These are phyloP conservation scores for Hirudinaria manillensis DNA, from an alignment of 2,888 invertebrate genomes.

Conservation along the genomic window DNA sequence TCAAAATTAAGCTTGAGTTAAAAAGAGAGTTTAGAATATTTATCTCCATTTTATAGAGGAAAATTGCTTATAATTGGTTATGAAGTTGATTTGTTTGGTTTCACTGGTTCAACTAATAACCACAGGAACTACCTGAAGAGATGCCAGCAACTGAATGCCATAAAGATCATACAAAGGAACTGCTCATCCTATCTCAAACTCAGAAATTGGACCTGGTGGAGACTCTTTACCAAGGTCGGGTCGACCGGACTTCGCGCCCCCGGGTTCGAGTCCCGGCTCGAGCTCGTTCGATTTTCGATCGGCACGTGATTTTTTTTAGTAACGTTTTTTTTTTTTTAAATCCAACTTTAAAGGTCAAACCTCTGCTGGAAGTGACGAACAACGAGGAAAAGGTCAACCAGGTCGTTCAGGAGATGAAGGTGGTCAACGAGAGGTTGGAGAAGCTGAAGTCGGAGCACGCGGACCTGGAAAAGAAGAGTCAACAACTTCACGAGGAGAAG, in stretches of 20 bases:
- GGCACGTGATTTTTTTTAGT: not conserved
- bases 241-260: not conserved
- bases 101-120: not conserved
- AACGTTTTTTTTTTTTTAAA: not conserved
- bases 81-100: too few relatives aligned
- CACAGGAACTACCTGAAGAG: slow-evolving; percentile 83
- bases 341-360: slow-evolving; percentile 64
- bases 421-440: slow-evolving; percentile 46
- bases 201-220: slow-evolving; percentile 99
- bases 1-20: too few relatives aligned
- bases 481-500: slow-evolving; percentile 79
- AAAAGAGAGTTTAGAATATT: too few relatives aligned
- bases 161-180: slow-evolving; percentile 95
- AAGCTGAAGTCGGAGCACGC: slow-evolving; percentile 61
- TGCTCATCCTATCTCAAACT: slow-evolving; percentile 96
- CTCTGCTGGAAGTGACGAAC: slow-evolving; percentile 88
- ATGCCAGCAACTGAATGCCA: slow-evolving; percentile 93
- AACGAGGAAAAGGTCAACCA: slow-evolving; percentile 94
- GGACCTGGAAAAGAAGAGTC: slow-evolving; percentile 59
- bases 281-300: not conserved
- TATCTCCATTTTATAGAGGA: too few relatives aligned
- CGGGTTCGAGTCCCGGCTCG: not conserved
- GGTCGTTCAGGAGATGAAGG: slow-evolving; percentile 89
- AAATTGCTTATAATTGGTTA: too few relatives aligned
- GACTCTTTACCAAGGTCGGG: slow-evolving; percentile 88